Evolutionary conservation across 2,797 vertebrate species (phyloP), one percentile per base, ranked within the genome.

Genomic region (Hozukius guyotensis): DNA sequence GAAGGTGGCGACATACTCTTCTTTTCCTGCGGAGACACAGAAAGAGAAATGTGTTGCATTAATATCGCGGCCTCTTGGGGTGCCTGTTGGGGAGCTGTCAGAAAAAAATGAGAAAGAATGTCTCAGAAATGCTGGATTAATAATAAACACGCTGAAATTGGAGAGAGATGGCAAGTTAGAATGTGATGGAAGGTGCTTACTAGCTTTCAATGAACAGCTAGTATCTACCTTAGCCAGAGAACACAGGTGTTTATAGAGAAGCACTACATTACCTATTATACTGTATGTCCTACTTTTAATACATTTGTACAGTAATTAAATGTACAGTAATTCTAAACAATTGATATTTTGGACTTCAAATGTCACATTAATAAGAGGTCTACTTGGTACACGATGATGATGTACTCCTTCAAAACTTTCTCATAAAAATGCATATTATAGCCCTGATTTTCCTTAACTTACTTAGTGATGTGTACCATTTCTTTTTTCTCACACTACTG

Each of bases 1-100:
- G 96, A 99, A 99, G 16, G 98, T 99, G 1, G 98, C 98, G 75
- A 99, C 98, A 66, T 97, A 97, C 91, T 99, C 98, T 96, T 99
- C 98, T 96, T 98, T 99, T 93, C 97, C 98, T 99, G 94, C 53
- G 70, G 84, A 95, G 93, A 91, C 94, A 91, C 90, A 96, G 66
- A 82, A 74, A 87, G 73, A 91, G 60, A 92, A 88, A 87, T 60
- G 67, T 46, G 73, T 80, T 83, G 78, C 75, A 82, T 94, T 89
- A 94, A 85, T 85, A 61, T 57, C 32, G 5, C 2, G 36, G 71
- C 59, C 84, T 82, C 67, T 69, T 75, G 38, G 46, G 74, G 80
- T 72, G 56, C 53, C 29, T 72, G 56, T 68, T 76, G 63, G 78
- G 57, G 79, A 78, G 72, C 75, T 81, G 80, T 80, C 53, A 42